Percentiles rank a stretch among this genome's conserved stretches.
Evolutionary conservation across 2,113 vertebrate genomes (phyloP).

Genomic region (Oenanthe melanoleuca): DNA sequence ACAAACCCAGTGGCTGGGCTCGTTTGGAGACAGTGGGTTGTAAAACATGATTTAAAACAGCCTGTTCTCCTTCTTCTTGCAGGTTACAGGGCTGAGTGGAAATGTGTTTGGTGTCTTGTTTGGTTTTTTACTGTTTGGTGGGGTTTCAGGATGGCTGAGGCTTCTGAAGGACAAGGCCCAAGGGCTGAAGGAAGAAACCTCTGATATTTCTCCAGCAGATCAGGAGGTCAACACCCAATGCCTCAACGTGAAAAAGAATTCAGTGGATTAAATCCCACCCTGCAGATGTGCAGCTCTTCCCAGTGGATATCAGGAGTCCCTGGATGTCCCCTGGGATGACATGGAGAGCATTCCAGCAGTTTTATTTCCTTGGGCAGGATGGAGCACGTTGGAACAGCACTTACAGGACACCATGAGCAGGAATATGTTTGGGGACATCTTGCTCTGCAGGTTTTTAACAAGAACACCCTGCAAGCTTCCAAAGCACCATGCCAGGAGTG

Average conservation of each 20-base stretch:
- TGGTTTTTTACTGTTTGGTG: not conserved
- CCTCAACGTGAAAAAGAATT: not conserved
- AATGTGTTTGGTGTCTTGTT: not conserved
- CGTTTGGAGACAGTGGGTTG: not conserved
- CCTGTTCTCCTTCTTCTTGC: not conserved
- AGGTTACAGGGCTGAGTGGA: not conserved
- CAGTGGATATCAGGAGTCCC: not conserved
- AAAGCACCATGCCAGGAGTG: constrained; percentile 35
- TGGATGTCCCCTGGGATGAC: not conserved
- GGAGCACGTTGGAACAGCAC: constrained; percentile 9
- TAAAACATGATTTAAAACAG: not conserved
- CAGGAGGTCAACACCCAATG: not conserved
- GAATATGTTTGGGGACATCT: constrained; percentile 28
- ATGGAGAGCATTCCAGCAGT: not conserved
- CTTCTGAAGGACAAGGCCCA: not conserved
- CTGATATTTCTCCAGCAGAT: not conserved
- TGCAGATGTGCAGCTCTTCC: not conserved
- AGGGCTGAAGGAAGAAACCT: not conserved
- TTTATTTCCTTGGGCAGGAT: constrained; percentile 26
- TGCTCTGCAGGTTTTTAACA: not conserved
- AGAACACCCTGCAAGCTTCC: constrained; percentile 49
- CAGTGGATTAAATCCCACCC: not conserved
- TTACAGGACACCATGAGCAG: constrained; percentile 20
- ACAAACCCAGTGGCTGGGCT: constrained; percentile 20
- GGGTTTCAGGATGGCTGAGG: not conserved